Conservation (phyloP, 2,888 invertebrate species). For the Drosophila fungiperda region DNA sequence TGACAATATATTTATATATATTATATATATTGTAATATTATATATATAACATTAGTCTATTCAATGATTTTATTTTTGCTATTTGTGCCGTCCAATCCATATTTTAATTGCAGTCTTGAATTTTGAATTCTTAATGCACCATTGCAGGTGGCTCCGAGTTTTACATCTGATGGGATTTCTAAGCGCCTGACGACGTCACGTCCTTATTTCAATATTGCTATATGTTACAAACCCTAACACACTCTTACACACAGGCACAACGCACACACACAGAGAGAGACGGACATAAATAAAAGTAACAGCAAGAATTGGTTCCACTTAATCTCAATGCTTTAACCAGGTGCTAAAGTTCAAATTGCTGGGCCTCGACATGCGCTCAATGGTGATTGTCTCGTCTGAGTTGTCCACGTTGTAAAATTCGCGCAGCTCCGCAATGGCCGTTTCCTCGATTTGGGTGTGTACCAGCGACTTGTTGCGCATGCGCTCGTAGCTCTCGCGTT, state of each 20-base stretch:
- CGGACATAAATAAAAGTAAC: constrained; percentile 29
- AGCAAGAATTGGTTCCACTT: constrained; percentile 9
- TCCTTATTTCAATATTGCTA: constrained; percentile 12
- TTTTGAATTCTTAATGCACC: constrained; percentile 25
- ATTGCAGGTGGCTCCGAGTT: constrained; percentile 76
- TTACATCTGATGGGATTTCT: constrained; percentile 64
- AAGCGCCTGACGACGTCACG: constrained; percentile 9
- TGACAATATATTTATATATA: not conserved
- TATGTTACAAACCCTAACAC: constrained; percentile 9
- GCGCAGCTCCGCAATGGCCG: constrained; percentile 92
- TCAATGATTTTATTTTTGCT: constrained; percentile 17
- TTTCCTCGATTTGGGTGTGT: constrained; percentile 94
- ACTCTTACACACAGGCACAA: not conserved
- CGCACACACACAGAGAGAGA: constrained; percentile 22
- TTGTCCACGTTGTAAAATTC: constrained; percentile 90
- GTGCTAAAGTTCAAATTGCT: constrained; percentile 82
- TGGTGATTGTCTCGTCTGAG: constrained; percentile 90
- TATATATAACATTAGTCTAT: not conserved
- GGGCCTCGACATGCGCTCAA: constrained; percentile 83
- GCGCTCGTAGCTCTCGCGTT: constrained; percentile 89
- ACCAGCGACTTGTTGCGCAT: constrained; percentile 90
- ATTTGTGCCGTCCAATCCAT: constrained; percentile 46
- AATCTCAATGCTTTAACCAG: constrained; percentile 75
- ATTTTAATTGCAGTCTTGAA: not conserved
- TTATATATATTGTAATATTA: not conserved